Evolutionary conservation across 2,113 vertebrate genomes (phyloP), one percentile per base, ranked within the genome.

Genomic region (Tenebrosternarchus preto): DNA sequence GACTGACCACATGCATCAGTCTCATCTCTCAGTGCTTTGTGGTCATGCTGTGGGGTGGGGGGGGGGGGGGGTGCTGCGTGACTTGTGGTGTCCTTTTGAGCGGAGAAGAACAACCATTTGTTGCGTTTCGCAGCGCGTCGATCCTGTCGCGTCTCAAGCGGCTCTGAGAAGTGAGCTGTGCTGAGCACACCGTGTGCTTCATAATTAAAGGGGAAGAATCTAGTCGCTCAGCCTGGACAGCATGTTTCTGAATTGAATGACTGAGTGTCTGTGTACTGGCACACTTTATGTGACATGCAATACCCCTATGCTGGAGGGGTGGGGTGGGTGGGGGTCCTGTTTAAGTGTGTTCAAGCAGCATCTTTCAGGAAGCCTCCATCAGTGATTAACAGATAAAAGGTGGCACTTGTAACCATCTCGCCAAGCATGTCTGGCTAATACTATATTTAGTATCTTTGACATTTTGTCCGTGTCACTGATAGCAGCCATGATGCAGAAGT

Each of bases 401-500:
- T 17, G 53, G 8, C 50, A 19, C 15, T 36, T 3, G 9, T 7
- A 16, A 46, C 33, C 59, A 67, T 17, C 71, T 22, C 76, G 56
- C 43, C 56, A 25, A 55, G 73, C 39, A 68, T 78, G 39, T 53
- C 68, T 12, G 7, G 4, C 33, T n/a, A 9, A 25, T 59, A 59
- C 72, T 77, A 72, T 77, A 67, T 85, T 80, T 73, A 82, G 63
- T 36, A 56, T 56, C 22, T 70, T 24, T 82, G 73, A 68, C 72
- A 82, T 82, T 76, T 59, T 85, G 73, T 33, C 61, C 33, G 43
- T n/a, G 36, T 77, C 73, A 76, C 39, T 72, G 61, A 82, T 76
- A 69, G 67, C 36, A 31, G 43, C 39, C 39, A 20, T 22, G 22
- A 24, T 70, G 39, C 27, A 2, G 59, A 1, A 39, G 31, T 27